Evolutionary conservation across 2,888 invertebrate genomes (phyloP).

Genomic region (Andrena bucephala): DNA sequence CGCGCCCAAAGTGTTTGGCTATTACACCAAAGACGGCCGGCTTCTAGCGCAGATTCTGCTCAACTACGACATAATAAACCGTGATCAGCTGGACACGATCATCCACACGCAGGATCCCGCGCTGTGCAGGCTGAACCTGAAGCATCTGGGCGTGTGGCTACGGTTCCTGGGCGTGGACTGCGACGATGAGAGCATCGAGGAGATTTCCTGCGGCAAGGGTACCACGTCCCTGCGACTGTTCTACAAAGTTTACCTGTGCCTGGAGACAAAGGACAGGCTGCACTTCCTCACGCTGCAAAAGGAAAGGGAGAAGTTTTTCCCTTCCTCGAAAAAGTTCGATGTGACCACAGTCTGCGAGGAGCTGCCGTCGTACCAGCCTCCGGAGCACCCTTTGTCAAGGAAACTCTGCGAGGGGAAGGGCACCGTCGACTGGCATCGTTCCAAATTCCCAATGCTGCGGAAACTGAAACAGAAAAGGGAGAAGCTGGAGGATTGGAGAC

Average conservation of each 20-base stretch:
- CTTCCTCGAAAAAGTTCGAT: slow-evolving; percentile 75
- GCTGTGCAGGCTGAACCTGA: slow-evolving; percentile 86
- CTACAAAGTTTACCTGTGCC: slow-evolving; percentile 87
- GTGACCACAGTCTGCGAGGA: slow-evolving; percentile 72
- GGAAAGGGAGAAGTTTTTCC: slow-evolving; percentile 75
- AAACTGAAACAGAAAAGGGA: slow-evolving; percentile 85
- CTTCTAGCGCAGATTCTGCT: slow-evolving; percentile 87
- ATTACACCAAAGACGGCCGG: slow-evolving; percentile 87
- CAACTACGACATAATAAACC: slow-evolving; percentile 87
- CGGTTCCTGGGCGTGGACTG: slow-evolving; percentile 85
- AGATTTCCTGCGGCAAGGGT: slow-evolving; percentile 85
- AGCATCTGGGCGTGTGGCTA: slow-evolving; percentile 86
- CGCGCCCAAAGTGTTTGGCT: slow-evolving; percentile 86
- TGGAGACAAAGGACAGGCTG: slow-evolving; percentile 87
- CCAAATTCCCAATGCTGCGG: slow-evolving; percentile 85
- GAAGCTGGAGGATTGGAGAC: slow-evolving; percentile 76
- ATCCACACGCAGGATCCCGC: slow-evolving; percentile 83
- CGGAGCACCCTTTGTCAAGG: slow-evolving; percentile 83
- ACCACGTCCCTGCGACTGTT: slow-evolving; percentile 87
- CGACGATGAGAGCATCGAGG: slow-evolving; percentile 84
- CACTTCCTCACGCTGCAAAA: slow-evolving; percentile 86
- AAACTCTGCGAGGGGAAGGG: slow-evolving; percentile 86
- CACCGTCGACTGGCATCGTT: slow-evolving; percentile 87
- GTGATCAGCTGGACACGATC: slow-evolving; percentile 86
- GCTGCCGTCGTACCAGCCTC: slow-evolving; percentile 39